Base-by-base conservation (phyloP, 2,113 vertebrate species). In the Catharus fuscescens region DNA sequence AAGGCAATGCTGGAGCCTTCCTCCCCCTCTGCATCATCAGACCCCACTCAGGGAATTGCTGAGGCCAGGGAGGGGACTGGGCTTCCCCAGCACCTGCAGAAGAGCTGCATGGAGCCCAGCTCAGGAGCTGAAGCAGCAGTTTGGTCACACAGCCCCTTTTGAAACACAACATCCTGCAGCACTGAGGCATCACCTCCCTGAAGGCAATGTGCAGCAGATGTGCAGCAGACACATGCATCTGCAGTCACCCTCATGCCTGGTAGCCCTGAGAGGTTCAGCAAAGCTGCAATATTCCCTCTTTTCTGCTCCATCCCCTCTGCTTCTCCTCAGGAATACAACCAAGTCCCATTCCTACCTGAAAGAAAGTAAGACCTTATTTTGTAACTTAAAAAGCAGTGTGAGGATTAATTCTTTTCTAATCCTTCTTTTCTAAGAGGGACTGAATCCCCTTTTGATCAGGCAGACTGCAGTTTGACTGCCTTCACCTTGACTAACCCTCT, bases 331-430 rank as follows among this genome's bases (percentile, higher is more conserved):
- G 10, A 56, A 34, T 34, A 3, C 2, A 69, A 44, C 20, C 74
- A 90, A 70, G 17, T 57, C 60, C 28, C n/a, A 14, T 48, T 79
- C 40, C 16, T 65, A 74, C n/a, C 47, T 90, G 45, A 81, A 90
- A 54, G 56, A 24, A 76, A 65, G 21, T 26, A 77, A 85, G 24
- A 44, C 19, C 25, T 79, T 81, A 20, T 69, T 82, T 40, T 88
- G 31, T 73, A 90, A 71, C 32, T 59, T 3, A 4, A 85, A 90
- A 74, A 66, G 42, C 61, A 71, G 45, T 28, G 31, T 53, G 9
- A 65, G 87, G 73, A 92, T 47, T 73, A 77, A 69, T 4, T 25
- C n/a, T 89, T 73, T 54, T 47, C 59, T 91, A 84, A 84, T 80
- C 31, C 29, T 77, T 57, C 32, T 40, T 69, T 56, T 72, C 24